Percentiles rank a stretch among this genome's conserved stretches.
These are phyloP conservation scores for Anomalospiza imberbis DNA, from an alignment of 2,797 vertebrate species.

Conservation along the genomic window DNA sequence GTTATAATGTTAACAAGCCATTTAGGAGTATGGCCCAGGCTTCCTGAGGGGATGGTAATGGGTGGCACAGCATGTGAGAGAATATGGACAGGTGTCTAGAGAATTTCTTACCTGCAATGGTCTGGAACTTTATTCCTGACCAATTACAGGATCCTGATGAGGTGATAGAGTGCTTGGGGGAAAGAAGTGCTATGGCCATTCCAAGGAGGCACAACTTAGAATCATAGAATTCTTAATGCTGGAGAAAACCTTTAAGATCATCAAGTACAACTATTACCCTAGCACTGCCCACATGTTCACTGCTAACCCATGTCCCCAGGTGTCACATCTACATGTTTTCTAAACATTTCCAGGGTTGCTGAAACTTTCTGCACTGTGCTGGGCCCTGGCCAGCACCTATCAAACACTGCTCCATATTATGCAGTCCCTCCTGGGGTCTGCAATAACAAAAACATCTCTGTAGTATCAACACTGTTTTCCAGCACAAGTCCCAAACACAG, in stretches of 20 bases:
- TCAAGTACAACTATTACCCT: background rate
- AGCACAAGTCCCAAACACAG: background rate
- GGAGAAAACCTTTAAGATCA: background rate
- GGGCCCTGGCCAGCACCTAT: background rate
- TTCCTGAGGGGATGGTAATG: fast-evolving
- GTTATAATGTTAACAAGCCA: background rate
- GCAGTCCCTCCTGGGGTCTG: background rate
- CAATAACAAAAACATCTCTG: background rate
- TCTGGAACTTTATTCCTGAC: background rate
- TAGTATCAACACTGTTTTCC: background rate
- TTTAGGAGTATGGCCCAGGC: background rate
- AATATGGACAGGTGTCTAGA: background rate
- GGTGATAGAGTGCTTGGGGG: background rate
- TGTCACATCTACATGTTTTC: background rate
- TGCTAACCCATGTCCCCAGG: background rate
- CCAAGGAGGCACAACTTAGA: background rate
- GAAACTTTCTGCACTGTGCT: background rate
- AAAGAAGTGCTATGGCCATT: background rate
- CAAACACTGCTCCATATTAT: background rate
- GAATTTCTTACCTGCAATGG: background rate
- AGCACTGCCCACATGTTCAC: background rate
- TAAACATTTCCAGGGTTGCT: background rate
- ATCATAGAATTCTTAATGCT: background rate
- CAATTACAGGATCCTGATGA: background rate
- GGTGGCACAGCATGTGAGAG: background rate